Conservation (phyloP, 2,797 vertebrate genomes). For the Chaenodraco wilsoni region DNA sequence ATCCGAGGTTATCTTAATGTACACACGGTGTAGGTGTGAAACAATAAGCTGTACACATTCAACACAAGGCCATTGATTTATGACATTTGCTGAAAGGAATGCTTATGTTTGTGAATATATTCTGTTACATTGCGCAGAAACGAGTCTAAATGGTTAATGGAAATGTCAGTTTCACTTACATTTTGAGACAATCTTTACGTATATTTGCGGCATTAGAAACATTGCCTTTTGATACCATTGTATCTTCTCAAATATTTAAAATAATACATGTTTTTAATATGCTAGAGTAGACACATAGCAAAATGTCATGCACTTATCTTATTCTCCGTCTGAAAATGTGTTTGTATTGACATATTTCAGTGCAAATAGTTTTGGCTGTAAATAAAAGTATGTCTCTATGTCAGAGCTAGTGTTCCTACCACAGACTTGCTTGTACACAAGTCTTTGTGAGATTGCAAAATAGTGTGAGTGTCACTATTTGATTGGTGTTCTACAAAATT, state of each 20-base stretch:
- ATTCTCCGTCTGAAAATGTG: slow-evolving; percentile 8
- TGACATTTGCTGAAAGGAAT: not conserved
- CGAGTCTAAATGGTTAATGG: not conserved
- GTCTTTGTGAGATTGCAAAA: not conserved
- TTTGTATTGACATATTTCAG: slow-evolving; percentile 24
- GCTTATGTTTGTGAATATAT: not conserved
- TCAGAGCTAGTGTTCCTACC: slow-evolving; percentile 36
- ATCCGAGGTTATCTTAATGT: not conserved
- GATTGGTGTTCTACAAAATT: not conserved
- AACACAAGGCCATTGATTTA: not conserved
- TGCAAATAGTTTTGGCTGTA: slow-evolving; percentile 9
- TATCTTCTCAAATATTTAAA: not conserved
- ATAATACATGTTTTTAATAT: rapidly evolving
- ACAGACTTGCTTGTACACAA: not conserved
- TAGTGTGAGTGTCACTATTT: not conserved
- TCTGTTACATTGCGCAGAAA: slow-evolving; percentile 12
- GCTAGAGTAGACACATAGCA: not conserved
- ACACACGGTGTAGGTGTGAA: not conserved
- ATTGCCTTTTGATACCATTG: not conserved
- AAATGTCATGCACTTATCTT: not conserved
- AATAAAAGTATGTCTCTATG: slow-evolving; percentile 28
- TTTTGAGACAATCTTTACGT: not conserved
- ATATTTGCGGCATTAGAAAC: not conserved
- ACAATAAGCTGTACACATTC: not conserved
- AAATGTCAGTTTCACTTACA: slow-evolving; percentile 17